Evolutionary conservation across 2,888 invertebrate species (phyloP).

Genomic region (Melieria omissa): DNA sequence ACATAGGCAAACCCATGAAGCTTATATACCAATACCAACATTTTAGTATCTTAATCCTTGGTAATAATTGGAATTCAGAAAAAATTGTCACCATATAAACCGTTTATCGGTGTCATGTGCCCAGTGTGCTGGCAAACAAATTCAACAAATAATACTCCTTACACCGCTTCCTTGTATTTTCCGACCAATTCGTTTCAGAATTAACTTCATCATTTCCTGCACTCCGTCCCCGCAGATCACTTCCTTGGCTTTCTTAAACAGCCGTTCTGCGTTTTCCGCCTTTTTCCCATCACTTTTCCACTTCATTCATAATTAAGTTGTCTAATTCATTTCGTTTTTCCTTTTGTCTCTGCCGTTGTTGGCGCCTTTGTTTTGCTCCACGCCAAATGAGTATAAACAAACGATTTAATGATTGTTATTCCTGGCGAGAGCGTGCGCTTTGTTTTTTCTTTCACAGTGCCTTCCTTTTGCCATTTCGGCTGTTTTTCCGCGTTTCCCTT

Average conservation of each 20-base stretch:
- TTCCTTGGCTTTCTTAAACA: no score
- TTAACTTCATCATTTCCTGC: slow-evolving; percentile 40
- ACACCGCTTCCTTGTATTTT: not conserved
- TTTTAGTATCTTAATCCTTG: no score
- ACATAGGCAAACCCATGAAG: no score
- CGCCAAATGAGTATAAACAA: slow-evolving; percentile 46
- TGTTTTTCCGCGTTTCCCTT: slow-evolving; percentile 14
- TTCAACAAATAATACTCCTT: slow-evolving; percentile 16
- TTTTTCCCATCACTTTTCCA: slow-evolving; percentile 36
- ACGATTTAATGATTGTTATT: slow-evolving; percentile 59
- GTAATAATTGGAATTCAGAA: no score
- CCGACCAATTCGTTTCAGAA: slow-evolving; percentile 22
- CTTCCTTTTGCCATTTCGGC: not conserved
- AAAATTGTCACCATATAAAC: no score
- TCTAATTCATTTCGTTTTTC: slow-evolving; percentile 56
- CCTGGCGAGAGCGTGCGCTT: slow-evolving; percentile 46
- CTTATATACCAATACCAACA: no score
- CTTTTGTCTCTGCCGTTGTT: slow-evolving; percentile 32
- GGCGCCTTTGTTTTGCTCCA: slow-evolving; percentile 28
- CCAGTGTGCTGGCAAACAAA: slow-evolving; percentile 20
- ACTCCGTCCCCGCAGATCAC: no score
- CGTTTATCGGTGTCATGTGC: slow-evolving; percentile 15
- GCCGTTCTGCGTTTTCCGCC: slow-evolving; percentile 19
- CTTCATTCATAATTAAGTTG: slow-evolving; percentile 62
- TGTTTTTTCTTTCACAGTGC: not conserved